Percentiles rank a stretch among this genome's conserved stretches.
Evolutionary conservation across 2,797 vertebrate genomes (phyloP).

Genomic region (Knipowitschia caucasica): DNA sequence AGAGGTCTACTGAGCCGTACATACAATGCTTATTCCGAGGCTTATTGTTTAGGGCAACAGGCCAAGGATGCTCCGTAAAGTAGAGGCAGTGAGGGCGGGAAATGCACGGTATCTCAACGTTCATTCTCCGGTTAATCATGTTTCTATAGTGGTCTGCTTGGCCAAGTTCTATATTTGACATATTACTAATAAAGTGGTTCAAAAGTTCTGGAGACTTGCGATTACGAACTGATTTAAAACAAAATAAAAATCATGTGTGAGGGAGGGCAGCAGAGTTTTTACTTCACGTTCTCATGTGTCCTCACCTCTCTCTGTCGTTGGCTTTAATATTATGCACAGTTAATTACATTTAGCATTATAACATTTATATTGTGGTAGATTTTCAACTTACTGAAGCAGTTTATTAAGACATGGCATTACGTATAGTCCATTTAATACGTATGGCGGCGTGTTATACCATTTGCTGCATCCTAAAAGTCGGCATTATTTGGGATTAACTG

Average conservation of each 20-base stretch:
- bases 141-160: conserved; percentile 6
- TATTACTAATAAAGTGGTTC: too few species aligned
- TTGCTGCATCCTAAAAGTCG: not conserved
- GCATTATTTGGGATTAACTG: not conserved
- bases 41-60: conserved; percentile 10
- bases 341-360: too few species aligned
- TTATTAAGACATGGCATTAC: too few species aligned
- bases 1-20: conserved; percentile 14
- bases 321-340: too few species aligned
- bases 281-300: too few species aligned
- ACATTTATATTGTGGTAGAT: not conserved
- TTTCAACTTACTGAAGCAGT: not conserved
- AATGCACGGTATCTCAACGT: conserved; percentile 8
- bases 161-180: conserved; percentile 6
- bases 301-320: too few species aligned
- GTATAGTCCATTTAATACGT: not conserved
- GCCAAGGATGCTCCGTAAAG: conserved; percentile 18
- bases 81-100: not conserved
- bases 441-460: not conserved
- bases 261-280: too few species aligned
- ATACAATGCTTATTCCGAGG: conserved; percentile 20
- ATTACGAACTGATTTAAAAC: too few species aligned
- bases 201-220: too few species aligned
- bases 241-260: too few species aligned
- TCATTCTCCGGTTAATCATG: conserved; percentile 9